Evolutionary conservation across 2,113 vertebrate species (phyloP).

Genomic region (Amazona vittata): DNA sequence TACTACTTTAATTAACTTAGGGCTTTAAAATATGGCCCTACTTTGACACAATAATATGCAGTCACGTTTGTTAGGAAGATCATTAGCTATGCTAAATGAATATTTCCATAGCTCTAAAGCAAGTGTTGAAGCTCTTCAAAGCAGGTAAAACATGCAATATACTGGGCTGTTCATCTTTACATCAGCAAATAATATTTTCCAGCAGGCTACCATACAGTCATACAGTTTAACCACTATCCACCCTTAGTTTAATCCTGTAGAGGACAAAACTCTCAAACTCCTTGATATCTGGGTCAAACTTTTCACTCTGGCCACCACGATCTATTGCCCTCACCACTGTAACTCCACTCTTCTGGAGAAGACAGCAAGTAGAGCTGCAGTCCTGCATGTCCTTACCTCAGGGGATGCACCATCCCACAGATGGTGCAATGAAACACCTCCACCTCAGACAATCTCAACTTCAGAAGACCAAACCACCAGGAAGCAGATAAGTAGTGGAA

Average conservation of each 20-base stretch:
- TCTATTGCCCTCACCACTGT: neutral
- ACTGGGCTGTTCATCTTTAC: neutral
- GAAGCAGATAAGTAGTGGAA: neutral
- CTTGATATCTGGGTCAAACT: neutral
- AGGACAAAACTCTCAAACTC: neutral
- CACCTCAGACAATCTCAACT: neutral
- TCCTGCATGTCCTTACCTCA: neutral
- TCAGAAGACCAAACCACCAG: neutral
- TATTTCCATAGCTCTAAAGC: neutral
- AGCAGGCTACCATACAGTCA: neutral
- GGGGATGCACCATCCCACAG: neutral
- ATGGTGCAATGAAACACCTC: neutral
- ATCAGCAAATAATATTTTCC: neutral
- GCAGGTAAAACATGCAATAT: neutral
- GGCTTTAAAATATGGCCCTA: neutral
- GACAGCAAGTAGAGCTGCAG: neutral
- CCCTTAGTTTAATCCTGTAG: neutral
- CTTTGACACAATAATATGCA: neutral
- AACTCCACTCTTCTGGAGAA: neutral
- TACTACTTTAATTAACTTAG: conserved; percentile 5
- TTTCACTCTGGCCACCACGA: neutral
- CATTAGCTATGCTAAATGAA: neutral
- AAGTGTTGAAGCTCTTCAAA: neutral
- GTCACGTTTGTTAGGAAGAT: neutral
- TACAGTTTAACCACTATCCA: neutral